Evolutionary conservation across 2,113 vertebrate species (phyloP).

Genomic region (Tauraco erythrolophus): DNA sequence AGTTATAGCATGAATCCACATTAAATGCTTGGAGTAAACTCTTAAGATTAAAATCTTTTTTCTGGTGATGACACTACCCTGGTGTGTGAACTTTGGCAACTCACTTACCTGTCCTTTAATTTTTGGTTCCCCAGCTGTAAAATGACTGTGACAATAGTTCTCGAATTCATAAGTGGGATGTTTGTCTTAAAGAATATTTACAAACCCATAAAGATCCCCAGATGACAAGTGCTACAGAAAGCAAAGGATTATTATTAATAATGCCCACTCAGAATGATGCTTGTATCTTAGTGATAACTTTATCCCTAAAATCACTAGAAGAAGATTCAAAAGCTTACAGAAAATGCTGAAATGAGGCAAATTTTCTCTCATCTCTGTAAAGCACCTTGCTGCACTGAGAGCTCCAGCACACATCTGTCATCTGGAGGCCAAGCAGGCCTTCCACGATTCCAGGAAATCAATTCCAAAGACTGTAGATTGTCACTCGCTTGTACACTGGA

Average conservation of each 20-base stretch:
- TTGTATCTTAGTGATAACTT: not conserved
- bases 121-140: not conserved
- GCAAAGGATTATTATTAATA: not conserved
- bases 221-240: not conserved
- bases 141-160: not conserved
- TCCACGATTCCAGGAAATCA: slow-evolving; percentile 76
- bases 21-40: not conserved
- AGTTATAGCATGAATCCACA: not conserved
- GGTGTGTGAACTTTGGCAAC: not conserved
- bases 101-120: not conserved
- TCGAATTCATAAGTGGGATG: not conserved
- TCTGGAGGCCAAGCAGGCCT: slow-evolving; percentile 54
- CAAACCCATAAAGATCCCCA: not conserved
- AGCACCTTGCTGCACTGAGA: not conserved
- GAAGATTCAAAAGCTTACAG: slow-evolving; percentile 37
- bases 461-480: slow-evolving; percentile 68
- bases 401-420: slow-evolving; percentile 67
- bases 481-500: slow-evolving; percentile 67
- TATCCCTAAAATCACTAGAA: not conserved
- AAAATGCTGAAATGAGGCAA: slow-evolving; percentile 39
- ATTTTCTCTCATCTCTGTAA: slow-evolving; percentile 1
- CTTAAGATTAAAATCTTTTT: not conserved
- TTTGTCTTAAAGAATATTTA: slow-evolving; percentile 1
- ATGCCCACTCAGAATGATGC: not conserved
- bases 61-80: not conserved